phyloP scores from a whole-genome alignment of 2,888 invertebrate genomes.

The Dimorphilus gyrociliatus region DNA sequence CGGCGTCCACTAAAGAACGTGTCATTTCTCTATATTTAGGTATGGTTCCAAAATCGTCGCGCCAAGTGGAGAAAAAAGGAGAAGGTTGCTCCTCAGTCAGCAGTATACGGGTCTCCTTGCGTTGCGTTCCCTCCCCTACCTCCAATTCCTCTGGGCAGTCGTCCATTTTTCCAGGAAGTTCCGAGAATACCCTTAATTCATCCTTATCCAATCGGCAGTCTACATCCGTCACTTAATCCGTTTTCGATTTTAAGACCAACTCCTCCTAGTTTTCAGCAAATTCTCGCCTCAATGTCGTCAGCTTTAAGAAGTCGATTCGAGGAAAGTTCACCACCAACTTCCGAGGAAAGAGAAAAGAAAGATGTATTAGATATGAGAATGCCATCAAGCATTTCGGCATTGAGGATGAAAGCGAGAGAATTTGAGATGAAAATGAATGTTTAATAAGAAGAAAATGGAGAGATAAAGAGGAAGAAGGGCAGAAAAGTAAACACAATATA shows the following conservation, averaged over 20 bases:
- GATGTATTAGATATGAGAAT: slow-evolving; percentile 7
- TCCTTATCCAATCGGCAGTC: slow-evolving; percentile 1
- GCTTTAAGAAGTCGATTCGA: slow-evolving; percentile 10
- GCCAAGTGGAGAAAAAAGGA: slow-evolving; percentile 16
- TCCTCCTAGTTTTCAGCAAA: slow-evolving; percentile 22
- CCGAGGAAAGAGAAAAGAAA: slow-evolving; percentile 1
- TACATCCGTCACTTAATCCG: slow-evolving; percentile 1
- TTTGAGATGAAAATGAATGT: slow-evolving; percentile 17
- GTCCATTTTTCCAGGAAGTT: no score
- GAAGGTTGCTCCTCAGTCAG: slow-evolving; percentile 9
- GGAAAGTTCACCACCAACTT: slow-evolving; percentile 1
- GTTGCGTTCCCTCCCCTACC: no score
- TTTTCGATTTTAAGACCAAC: slow-evolving; percentile 11
- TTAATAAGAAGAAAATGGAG: no score
- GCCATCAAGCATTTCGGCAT: slow-evolving; percentile 18
- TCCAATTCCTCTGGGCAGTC: no score
- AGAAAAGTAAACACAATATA: no score
- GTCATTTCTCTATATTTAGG: slow-evolving; percentile 7
- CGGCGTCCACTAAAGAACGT: no score
- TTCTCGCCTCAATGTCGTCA: slow-evolving; percentile 22
- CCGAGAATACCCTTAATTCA: no score
- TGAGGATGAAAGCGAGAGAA: slow-evolving; percentile 19
- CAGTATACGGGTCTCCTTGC: neutral
- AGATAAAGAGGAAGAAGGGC: no score
- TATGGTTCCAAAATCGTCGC: slow-evolving; percentile 15